A percentile compares a stretch with the other conserved stretches of the same genome.
Conservation (phyloP, 2,113 vertebrate genomes). For the Rhea americana region DNA sequence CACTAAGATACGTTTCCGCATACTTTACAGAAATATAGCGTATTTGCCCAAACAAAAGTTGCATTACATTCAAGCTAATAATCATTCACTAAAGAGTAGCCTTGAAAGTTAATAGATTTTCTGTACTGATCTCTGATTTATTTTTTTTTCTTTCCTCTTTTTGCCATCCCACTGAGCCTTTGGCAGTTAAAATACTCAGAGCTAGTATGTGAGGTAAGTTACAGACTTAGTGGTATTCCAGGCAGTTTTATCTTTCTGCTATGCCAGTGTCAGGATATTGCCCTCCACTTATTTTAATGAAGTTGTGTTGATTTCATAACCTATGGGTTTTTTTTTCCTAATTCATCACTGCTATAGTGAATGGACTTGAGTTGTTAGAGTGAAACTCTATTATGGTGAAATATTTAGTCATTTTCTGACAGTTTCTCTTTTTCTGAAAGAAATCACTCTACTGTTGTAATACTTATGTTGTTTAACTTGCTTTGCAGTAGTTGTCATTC, state of each 20-base stretch:
- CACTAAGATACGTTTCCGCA: background rate
- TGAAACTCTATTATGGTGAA: background rate
- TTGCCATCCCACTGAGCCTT: background rate
- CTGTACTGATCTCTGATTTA: background rate
- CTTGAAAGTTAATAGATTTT: background rate
- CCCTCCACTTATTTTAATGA: background rate
- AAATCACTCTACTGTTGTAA: background rate
- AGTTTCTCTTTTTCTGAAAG: background rate
- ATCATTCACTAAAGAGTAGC: background rate
- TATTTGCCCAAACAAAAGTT: background rate
- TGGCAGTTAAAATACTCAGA: background rate
- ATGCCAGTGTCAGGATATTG: background rate
- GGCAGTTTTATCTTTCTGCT: background rate
- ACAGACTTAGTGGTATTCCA: background rate
- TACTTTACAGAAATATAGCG: background rate
- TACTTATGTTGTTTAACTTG: background rate
- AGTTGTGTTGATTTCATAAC: background rate
- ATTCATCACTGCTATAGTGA: background rate
- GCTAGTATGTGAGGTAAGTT: background rate
- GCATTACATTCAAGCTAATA: background rate
- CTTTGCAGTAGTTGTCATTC: background rate
- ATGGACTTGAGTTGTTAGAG: background rate
- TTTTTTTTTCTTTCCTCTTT: background rate
- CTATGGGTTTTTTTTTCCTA: background rate
- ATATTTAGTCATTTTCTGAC: background rate